phyloP scores from a whole-genome alignment of 2,888 invertebrate genomes.

The Ischnus inquisitorius region DNA sequence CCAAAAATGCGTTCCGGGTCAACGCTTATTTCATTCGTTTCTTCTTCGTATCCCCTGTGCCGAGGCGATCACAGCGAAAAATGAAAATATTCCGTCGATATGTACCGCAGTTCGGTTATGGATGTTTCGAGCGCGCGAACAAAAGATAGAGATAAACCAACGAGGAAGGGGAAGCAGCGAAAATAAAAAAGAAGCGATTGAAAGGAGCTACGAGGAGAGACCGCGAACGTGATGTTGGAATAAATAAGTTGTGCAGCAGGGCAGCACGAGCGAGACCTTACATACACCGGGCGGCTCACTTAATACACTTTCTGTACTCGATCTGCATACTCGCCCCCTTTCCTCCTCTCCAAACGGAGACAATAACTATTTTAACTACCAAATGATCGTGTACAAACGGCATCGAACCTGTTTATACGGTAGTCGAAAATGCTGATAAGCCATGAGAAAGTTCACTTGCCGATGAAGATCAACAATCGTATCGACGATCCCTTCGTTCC shows the following conservation, averaged over 20 bases:
- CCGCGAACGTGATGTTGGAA: conserved; percentile 53
- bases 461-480: neutral
- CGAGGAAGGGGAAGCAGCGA: conserved; percentile 7
- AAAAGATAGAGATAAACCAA: conserved; percentile 15
- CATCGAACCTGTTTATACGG: conserved; percentile 30
- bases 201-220: neutral
- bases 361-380: conserved; percentile 65
- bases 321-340: conserved; percentile 28
- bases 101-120: conserved; percentile 24
- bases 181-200: conserved; percentile 1
- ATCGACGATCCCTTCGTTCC: neutral
- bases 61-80: conserved; percentile 39
- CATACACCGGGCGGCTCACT: conserved; percentile 59
- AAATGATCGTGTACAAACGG: conserved; percentile 59
- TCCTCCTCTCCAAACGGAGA: conserved; percentile 25
- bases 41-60: conserved; percentile 23
- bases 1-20: conserved; percentile 70
- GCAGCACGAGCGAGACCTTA: conserved; percentile 64
- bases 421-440: conserved; percentile 13
- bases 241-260: conserved; percentile 68
- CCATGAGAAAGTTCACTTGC: neutral
- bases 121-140: conserved; percentile 26
- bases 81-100: conserved; percentile 34
- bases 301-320: conserved; percentile 57
- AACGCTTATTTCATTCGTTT: conserved; percentile 67